Percentiles rank a stretch among this genome's conserved stretches.
Conservation (phyloP, 1,140 invertebrate species). For the Portunus trituberculatus region DNA sequence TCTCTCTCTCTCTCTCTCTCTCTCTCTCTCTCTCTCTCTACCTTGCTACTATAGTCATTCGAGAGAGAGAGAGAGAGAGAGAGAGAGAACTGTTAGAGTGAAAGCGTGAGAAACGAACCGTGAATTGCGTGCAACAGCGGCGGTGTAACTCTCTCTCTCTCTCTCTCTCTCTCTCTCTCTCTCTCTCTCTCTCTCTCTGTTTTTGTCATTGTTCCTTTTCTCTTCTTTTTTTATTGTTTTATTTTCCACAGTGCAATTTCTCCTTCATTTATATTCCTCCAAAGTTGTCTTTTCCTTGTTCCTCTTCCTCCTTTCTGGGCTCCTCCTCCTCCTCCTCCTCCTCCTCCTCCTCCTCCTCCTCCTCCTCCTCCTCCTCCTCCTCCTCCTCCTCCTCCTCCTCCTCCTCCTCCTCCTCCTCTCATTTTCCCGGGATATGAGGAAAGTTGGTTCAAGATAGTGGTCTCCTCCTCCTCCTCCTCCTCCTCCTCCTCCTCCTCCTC, state of each 20-base stretch:
- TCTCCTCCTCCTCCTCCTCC: background rate
- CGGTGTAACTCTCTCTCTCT: slow-evolving; percentile 35
- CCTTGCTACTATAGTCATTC: background rate
- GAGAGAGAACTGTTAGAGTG: slow-evolving; percentile 42
- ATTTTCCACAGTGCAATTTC: too few relatives aligned
- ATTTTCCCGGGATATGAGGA: background rate
- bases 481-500: background rate
- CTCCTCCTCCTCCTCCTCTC: slow-evolving; percentile 31
- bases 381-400: slow-evolving; percentile 35
- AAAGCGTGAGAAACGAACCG: background rate
- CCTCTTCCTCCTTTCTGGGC: background rate
- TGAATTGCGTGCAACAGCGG: background rate
- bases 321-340: background rate
- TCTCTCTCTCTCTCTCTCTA: slow-evolving; percentile 32
- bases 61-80: slow-evolving; percentile 56
- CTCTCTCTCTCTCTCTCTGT: background rate
- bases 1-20: background rate
- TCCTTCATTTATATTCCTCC: background rate
- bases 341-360: background rate
- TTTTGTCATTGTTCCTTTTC: background rate
- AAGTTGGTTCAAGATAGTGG: background rate
- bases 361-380: background rate
- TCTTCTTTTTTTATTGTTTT: background rate
- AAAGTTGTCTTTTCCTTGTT: background rate
- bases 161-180: slow-evolving; percentile 7